A percentile compares a stretch with the other conserved stretches of the same genome.
Conservation (phyloP, 35 echinoderm and acorn worm species). For the Holothuria glaberrima region DNA sequence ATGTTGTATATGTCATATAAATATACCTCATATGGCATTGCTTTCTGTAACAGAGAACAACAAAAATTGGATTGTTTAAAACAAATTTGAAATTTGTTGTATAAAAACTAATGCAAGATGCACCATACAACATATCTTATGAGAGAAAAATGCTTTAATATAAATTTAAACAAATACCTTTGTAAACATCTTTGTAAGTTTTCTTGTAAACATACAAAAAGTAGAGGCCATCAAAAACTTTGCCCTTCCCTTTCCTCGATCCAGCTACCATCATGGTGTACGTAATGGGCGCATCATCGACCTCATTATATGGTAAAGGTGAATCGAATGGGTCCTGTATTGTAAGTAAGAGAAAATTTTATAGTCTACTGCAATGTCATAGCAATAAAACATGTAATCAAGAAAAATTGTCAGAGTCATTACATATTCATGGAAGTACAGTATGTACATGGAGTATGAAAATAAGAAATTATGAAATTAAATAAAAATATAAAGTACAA, state of each 20-base stretch:
- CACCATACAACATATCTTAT: too few relatives aligned
- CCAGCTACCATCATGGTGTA: background rate
- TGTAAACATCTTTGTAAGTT: too few relatives aligned
- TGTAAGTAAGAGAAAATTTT: background rate
- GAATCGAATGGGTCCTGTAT: background rate
- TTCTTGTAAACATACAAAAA: constrained; percentile 23
- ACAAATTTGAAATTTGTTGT: too few relatives aligned
- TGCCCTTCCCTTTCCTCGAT: background rate
- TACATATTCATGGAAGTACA: too few relatives aligned
- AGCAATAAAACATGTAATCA: too few relatives aligned
- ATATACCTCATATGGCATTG: background rate
- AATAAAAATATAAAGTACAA: background rate
- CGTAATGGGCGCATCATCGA: background rate
- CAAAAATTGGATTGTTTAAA: too few relatives aligned
- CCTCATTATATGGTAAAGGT: background rate
- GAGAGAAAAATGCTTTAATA: too few relatives aligned
- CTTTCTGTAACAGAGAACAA: background rate
- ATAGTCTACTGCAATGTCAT: too few relatives aligned
- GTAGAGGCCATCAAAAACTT: constrained; percentile 10
- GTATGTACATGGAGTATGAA: too few relatives aligned
- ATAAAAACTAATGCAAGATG: too few relatives aligned
- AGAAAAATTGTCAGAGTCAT: too few relatives aligned
- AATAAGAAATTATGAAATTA: background rate
- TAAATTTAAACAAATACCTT: too few relatives aligned
- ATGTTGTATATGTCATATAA: background rate